Conservation (phyloP, 2,113 vertebrate genomes). For the Chaetodon trifascialis region DNA sequence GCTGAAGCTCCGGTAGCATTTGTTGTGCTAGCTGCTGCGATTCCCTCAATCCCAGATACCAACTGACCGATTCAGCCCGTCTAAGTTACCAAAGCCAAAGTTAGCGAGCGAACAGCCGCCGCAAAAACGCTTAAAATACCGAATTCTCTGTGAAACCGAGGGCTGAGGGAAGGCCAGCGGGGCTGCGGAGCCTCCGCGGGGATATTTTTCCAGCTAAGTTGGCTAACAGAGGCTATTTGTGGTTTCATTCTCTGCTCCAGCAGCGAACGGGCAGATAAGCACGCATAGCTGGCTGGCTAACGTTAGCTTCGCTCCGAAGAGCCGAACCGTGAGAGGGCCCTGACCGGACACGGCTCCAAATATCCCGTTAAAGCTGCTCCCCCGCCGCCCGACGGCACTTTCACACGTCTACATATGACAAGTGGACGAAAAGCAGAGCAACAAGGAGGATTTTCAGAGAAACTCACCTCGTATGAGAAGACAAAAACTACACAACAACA, state of each 20-base stretch:
- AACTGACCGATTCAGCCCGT: background rate
- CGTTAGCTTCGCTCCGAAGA: slow-evolving; percentile 57
- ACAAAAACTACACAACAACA: slow-evolving; percentile 91
- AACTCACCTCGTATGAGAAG: slow-evolving; percentile 89
- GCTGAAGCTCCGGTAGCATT: slow-evolving; percentile 26
- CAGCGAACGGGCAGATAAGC: background rate
- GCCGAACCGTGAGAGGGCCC: slow-evolving; percentile 47
- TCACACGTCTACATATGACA: too few relatives aligned
- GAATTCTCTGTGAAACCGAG: fast-evolving
- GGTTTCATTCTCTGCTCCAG: slow-evolving; percentile 1
- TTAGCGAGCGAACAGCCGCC: background rate
- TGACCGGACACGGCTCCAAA: slow-evolving; percentile 2
- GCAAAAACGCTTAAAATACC: background rate
- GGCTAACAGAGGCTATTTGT: slow-evolving; percentile 24
- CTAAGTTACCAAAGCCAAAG: slow-evolving; percentile 14
- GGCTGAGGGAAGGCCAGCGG: fast-evolving
- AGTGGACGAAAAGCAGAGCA: background rate
- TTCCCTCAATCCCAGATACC: background rate
- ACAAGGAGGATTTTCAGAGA: background rate
- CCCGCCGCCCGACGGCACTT: background rate
- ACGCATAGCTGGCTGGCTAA: slow-evolving; percentile 59
- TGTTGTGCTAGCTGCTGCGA: slow-evolving; percentile 58
- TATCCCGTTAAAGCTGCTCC: slow-evolving; percentile 17
- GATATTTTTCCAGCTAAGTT: background rate
- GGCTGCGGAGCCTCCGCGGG: fast-evolving